These are phyloP conservation scores for Callyntrura sp. DNA, from an alignment of 2,888 invertebrate species.

Conservation along the genomic window DNA sequence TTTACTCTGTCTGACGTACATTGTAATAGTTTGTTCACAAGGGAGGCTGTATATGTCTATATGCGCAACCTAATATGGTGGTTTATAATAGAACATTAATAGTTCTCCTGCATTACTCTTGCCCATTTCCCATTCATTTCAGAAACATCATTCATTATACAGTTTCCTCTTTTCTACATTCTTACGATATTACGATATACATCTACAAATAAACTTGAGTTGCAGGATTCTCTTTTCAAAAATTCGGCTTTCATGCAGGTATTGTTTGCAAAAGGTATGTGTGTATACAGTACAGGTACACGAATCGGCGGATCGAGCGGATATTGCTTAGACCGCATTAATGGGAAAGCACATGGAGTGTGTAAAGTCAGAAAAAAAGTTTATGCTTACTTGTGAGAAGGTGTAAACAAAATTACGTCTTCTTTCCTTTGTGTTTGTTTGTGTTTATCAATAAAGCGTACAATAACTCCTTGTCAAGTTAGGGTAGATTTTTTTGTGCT, in stretches of 20 bases:
- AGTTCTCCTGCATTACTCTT: background rate
- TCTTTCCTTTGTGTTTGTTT: background rate
- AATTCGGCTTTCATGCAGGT: background rate
- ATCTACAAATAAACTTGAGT: background rate
- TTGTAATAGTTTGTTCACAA: background rate
- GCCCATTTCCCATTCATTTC: slow-evolving; percentile 50
- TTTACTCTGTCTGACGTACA: background rate
- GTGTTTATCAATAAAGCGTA: slow-evolving; percentile 35
- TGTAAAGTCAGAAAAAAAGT: slow-evolving; percentile 8
- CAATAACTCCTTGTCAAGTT: slow-evolving; percentile 19
- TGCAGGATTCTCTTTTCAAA: background rate
- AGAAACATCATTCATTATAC: slow-evolving; percentile 54
- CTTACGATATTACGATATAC: background rate
- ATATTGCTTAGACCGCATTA: too few relatives aligned
- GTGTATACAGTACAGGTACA: background rate
- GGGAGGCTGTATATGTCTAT: background rate
- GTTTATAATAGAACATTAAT: background rate
- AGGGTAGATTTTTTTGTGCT: background rate
- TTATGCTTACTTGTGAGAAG: background rate
- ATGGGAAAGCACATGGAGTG: slow-evolving; percentile 26
- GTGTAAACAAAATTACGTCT: slow-evolving; percentile 37
- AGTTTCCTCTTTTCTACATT: too few relatives aligned
- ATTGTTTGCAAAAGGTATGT: background rate
- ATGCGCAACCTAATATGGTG: background rate
- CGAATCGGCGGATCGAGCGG: background rate